phyloP scores from a whole-genome alignment of 2,888 invertebrate genomes.

The Rotaria magnacalcarata region DNA sequence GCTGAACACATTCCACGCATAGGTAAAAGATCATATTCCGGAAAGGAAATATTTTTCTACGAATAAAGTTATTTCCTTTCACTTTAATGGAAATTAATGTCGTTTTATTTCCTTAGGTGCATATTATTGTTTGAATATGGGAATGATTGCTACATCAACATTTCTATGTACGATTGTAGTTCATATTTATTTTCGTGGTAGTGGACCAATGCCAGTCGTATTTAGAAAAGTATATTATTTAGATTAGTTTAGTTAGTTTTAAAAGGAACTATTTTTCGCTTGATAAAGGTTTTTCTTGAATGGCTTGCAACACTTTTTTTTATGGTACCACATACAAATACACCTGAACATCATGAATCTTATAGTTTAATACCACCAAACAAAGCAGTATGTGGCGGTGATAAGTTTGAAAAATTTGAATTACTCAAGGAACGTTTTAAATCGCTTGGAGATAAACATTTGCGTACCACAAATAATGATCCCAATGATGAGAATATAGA shows the following conservation, averaged over 20 bases:
- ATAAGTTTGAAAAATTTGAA: slow-evolving; percentile 46
- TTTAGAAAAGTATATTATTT: slow-evolving; percentile 35
- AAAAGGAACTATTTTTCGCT: neutral
- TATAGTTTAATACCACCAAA: neutral
- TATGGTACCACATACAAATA: slow-evolving; percentile 38
- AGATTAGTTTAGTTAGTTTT: too few species aligned
- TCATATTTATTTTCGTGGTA: slow-evolving; percentile 58
- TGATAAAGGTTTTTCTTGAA: slow-evolving; percentile 40
- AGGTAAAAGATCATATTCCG: slow-evolving; percentile 50
- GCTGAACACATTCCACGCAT: slow-evolving; percentile 53
- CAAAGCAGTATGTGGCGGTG: slow-evolving; percentile 31
- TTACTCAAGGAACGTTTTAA: slow-evolving; percentile 46
- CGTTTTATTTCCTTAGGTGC: slow-evolving; percentile 52
- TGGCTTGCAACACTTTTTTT: slow-evolving; percentile 43
- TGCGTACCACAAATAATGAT: neutral
- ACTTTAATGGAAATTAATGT: neutral
- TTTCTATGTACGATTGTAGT: slow-evolving; percentile 58
- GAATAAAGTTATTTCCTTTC: neutral
- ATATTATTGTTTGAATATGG: slow-evolving; percentile 59
- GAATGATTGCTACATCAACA: slow-evolving; percentile 58
- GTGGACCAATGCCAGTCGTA: slow-evolving; percentile 48
- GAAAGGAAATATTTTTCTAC: neutral
- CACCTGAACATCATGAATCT: neutral
- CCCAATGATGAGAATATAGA: neutral
- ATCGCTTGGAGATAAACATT: slow-evolving; percentile 37